These are phyloP conservation scores for Anaspis maculata DNA, from an alignment of 2,888 invertebrate species.

Conservation along the genomic window DNA sequence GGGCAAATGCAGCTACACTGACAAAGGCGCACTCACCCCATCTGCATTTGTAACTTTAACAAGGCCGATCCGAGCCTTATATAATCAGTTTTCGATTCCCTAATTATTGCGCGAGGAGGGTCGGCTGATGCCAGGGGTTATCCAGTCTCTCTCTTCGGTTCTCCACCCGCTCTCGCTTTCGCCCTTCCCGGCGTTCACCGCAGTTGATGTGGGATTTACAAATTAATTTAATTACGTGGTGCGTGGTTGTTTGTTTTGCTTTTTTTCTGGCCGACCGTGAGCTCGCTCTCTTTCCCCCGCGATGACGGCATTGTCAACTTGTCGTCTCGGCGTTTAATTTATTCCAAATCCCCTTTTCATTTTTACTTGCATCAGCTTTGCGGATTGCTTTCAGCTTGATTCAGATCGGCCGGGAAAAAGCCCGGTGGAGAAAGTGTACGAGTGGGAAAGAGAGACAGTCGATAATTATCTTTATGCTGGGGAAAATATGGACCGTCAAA, in stretches of 20 bases:
- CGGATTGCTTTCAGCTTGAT: too few species aligned
- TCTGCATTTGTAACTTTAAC: slow-evolving; percentile 30
- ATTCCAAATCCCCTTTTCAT: not conserved
- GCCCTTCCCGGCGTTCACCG: not conserved
- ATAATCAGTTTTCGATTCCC: slow-evolving; percentile 32
- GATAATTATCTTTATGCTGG: too few species aligned
- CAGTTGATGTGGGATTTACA: not conserved
- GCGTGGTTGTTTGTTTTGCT: not conserved
- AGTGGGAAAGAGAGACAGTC: too few species aligned
- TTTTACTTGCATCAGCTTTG: too few species aligned
- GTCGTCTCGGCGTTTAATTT: not conserved
- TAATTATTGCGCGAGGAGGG: slow-evolving; percentile 22
- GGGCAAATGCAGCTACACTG: slow-evolving; percentile 26
- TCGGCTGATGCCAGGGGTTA: not conserved
- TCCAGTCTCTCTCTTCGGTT: too few species aligned
- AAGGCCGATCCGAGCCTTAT: slow-evolving; percentile 21
- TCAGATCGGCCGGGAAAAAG: too few species aligned
- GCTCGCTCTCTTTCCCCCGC: too few species aligned
- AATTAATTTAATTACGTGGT: not conserved
- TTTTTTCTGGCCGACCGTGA: too few species aligned
- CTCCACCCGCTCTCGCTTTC: slow-evolving; percentile 11
- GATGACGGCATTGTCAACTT: not conserved
- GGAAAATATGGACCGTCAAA: too few species aligned
- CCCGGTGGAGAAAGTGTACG: slow-evolving; percentile 4
- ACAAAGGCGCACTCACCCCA: slow-evolving; percentile 29